Percentiles rank a stretch among this genome's conserved stretches.
Evolutionary conservation across 2,797 vertebrate species (phyloP).

Genomic region (Rhyacichthys aspro): DNA sequence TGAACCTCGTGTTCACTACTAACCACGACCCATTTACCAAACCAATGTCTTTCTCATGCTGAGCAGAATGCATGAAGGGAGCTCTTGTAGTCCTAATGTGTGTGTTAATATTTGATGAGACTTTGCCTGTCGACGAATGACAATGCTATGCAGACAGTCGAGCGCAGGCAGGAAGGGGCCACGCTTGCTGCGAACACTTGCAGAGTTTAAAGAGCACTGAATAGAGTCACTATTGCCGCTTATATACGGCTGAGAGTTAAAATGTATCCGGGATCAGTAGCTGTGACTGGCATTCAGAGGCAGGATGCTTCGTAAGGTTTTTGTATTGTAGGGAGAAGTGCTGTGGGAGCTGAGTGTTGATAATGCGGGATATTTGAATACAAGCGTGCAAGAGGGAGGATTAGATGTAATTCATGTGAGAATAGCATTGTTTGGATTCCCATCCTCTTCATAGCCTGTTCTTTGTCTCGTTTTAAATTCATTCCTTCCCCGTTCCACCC

Average conservation of each 20-base stretch:
- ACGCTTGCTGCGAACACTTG: constrained; percentile 20
- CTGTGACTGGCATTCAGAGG: constrained; percentile 9
- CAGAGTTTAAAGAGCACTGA: constrained; percentile 16
- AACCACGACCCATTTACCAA: constrained; percentile 40
- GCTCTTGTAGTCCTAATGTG: constrained; percentile 52
- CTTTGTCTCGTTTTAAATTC: constrained; percentile 25
- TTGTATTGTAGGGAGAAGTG: constrained; percentile 13
- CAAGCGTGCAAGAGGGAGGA: constrained; percentile 29
- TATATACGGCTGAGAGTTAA: constrained; percentile 1
- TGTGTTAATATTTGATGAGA: constrained; percentile 64
- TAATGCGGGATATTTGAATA: constrained; percentile 39
- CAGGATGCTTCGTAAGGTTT: constrained; percentile 10
- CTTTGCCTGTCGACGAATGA: constrained; percentile 36
- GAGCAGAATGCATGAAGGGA: constrained; percentile 38
- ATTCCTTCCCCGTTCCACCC: not conserved
- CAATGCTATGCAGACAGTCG: constrained; percentile 19
- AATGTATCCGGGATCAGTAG: constrained; percentile 20
- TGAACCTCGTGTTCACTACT: constrained; percentile 12
- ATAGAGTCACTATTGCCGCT: constrained; percentile 8
- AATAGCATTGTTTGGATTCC: constrained; percentile 24
- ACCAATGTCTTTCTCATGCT: constrained; percentile 14
- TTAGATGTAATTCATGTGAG: constrained; percentile 46
- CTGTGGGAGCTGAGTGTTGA: constrained; percentile 32
- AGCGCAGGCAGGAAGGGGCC: constrained; percentile 9
- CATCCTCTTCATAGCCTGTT: constrained; percentile 6